A percentile compares a stretch with the other conserved stretches of the same genome.
Conservation (phyloP, 2,797 vertebrate genomes). For the Diglossa cyanea region DNA sequence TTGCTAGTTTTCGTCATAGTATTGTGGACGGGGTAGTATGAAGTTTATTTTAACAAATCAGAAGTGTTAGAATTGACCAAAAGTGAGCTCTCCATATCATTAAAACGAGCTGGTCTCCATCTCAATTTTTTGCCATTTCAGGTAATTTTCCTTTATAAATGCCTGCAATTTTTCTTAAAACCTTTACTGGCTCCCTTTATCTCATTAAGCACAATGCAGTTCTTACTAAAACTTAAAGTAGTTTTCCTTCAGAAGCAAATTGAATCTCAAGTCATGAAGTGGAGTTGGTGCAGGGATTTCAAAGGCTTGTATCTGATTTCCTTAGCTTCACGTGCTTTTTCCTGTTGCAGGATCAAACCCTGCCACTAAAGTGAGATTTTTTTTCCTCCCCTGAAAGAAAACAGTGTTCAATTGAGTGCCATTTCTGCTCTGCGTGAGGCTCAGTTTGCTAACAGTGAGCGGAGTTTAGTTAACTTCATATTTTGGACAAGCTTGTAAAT, state of each 20-base stretch:
- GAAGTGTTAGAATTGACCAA: neutral
- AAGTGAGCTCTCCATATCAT: neutral
- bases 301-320: neutral
- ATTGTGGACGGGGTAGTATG: neutral
- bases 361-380: neutral
- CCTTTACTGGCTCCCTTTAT: neutral
- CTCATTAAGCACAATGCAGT: neutral
- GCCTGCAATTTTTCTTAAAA: neutral
- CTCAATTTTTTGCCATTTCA: neutral
- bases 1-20: neutral
- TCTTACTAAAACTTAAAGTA: neutral
- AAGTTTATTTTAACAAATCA: neutral
- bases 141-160: neutral
- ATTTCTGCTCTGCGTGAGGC: neutral
- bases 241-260: neutral
- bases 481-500: conserved; percentile 56
- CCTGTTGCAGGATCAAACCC: neutral
- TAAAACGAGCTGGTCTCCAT: neutral
- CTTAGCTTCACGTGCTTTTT: neutral
- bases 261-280: neutral
- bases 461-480: conserved; percentile 61
- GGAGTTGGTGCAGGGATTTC: neutral
- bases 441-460: conserved; percentile 54
- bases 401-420: conserved; percentile 1
- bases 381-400: neutral